A percentile compares a stretch with the other conserved stretches of the same genome.
Evolutionary conservation across 2,888 invertebrate species (phyloP).

Genomic region (Entomobrya multifasciata): DNA sequence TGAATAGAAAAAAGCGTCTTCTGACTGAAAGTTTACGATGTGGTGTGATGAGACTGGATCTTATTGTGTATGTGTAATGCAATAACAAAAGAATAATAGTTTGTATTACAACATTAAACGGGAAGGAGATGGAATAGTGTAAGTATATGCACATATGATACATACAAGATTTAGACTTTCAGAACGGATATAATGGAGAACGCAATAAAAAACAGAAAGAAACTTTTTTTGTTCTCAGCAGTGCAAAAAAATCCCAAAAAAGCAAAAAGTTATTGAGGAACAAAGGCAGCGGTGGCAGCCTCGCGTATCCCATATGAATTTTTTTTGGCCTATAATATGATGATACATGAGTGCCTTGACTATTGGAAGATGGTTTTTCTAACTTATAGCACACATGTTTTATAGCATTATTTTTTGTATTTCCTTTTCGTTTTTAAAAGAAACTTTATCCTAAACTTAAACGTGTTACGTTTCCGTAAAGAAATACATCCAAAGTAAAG

Average conservation of each 20-base stretch:
- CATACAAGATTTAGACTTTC: not conserved
- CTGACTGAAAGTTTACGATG: not conserved
- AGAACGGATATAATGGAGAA: slow-evolving; percentile 25
- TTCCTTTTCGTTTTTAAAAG: too few species aligned
- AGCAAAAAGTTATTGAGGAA: slow-evolving; percentile 36
- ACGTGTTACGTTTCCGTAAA: not conserved
- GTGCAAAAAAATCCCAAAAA: slow-evolving; percentile 15
- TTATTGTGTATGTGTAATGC: slow-evolving; percentile 31
- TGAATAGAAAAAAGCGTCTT: not conserved
- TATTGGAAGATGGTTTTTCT: slow-evolving; percentile 6
- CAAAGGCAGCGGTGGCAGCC: slow-evolving; percentile 8
- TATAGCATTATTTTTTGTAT: too few species aligned
- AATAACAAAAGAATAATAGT: not conserved
- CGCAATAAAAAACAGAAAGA: slow-evolving; percentile 27
- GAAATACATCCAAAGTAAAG: not conserved
- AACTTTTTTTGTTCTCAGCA: slow-evolving; percentile 41
- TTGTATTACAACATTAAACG: too few species aligned
- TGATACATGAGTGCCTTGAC: slow-evolving; percentile 11
- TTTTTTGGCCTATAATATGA: slow-evolving; percentile 28
- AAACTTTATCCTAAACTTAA: not conserved
- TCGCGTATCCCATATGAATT: slow-evolving; percentile 22
- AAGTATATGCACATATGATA: too few species aligned
- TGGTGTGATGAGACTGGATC: not conserved
- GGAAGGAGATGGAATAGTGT: too few species aligned
- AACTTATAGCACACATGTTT: not conserved